Base-by-base conservation (phyloP, 2,888 invertebrate genomes). In the Meteorus cinctellus region DNA sequence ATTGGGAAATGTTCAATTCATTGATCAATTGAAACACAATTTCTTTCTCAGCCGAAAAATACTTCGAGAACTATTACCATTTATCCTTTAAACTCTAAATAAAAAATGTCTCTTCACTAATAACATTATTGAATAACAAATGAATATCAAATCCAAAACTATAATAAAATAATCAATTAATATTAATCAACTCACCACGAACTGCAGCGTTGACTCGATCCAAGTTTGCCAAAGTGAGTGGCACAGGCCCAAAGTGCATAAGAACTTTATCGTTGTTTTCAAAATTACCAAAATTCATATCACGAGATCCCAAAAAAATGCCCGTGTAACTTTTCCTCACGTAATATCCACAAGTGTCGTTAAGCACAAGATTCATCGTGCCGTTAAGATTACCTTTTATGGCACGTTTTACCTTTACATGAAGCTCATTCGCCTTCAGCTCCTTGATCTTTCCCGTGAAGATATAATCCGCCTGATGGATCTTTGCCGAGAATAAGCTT, bases 191-290 rank as follows among this genome's bases (percentile, higher is more conserved):
- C 82, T 83, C 72, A 89, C 90, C 90, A 90, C 85, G 86, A 74
- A 90, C 85, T 68, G 88, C 89, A 48, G 90, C 89, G 81, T 88
- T 88, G 77, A 90, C 84, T 75, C 89, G 84, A 80, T 90, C 90
- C 85, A 90, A 84, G 78, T 90, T 90, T 24, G 87, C 85, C 59
- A 90, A 84, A 0, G 90, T 90, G 62, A 90, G 83, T 6, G 90
- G 88, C 74, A 90, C 80, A 6, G 90, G 88, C 74, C 89, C 87
- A 69, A 88, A 87, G 78, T 88, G 84, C 89, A 89, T 89, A 29
- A 87, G 82, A 68, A 88, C 81, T 68, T 81, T 86, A 45, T 77
- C 82, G 45, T 59, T 70, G 59, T 79, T 79, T 31, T 74, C 73
- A 6, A 74, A 45, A 66, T 81, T 79, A 48, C 75, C 77, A 69